phyloP scores from a whole-genome alignment of 1,140 invertebrate genomes.

The Augochlora pura region DNA sequence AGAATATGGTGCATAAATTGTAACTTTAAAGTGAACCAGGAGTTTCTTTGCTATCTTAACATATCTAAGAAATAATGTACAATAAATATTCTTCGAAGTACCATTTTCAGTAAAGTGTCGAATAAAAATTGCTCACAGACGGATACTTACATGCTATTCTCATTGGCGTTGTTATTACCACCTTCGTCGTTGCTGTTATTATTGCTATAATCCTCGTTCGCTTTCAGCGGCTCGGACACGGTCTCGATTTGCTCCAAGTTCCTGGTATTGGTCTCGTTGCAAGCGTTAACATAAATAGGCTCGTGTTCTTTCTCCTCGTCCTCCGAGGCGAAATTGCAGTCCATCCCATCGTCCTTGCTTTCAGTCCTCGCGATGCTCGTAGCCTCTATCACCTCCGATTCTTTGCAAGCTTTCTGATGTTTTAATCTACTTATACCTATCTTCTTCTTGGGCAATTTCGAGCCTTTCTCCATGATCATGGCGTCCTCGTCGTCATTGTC shows the following conservation, averaged over 20 bases:
- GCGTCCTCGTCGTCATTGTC: slow-evolving; percentile 39
- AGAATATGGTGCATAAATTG: no score
- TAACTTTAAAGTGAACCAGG: no score
- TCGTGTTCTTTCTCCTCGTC: slow-evolving; percentile 72
- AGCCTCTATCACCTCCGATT: slow-evolving; percentile 13
- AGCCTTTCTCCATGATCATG: slow-evolving; percentile 38
- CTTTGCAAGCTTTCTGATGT: slow-evolving; percentile 32
- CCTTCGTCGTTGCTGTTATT: slow-evolving; percentile 45
- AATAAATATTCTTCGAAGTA: no score
- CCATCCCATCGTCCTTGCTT: slow-evolving; percentile 77
- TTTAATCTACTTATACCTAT: slow-evolving; percentile 31
- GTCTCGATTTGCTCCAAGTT: slow-evolving; percentile 45
- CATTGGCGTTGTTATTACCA: slow-evolving; percentile 46
- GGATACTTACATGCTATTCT: slow-evolving; percentile 56
- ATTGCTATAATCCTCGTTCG: slow-evolving; percentile 58
- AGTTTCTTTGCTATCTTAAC: no score
- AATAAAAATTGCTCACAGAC: no score
- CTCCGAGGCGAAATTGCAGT: slow-evolving; percentile 74
- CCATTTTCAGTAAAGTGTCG: no score
- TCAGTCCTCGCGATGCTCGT: slow-evolving; percentile 67
- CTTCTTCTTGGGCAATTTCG: slow-evolving; percentile 42
- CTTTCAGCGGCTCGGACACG: slow-evolving; percentile 7
- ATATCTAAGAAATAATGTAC: no score
- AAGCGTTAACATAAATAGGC: slow-evolving; percentile 76
- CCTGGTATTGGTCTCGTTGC: slow-evolving; percentile 65